Base-by-base conservation (phyloP, 2,797 vertebrate species). In the Echiichthys vipera region DNA sequence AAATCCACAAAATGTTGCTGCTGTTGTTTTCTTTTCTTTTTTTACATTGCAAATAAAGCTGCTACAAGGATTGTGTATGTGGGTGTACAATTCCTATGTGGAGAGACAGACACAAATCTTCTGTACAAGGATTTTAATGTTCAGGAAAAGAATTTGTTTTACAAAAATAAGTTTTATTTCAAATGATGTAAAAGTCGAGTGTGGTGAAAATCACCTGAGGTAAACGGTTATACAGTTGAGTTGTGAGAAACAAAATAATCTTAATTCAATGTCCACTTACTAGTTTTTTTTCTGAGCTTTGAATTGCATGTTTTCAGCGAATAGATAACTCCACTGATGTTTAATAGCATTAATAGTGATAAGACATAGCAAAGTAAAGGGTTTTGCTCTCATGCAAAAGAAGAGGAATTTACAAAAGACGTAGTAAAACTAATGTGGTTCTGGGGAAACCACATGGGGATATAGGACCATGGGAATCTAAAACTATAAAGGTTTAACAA, bases 41-140 rank as follows among this genome's bases (percentile, higher is more conserved):
- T n/a, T n/a, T n/a, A n/a, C 59, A 50, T 39, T 45, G 43, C n/a
- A 53, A 70, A 65, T 77, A 77, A 65, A 77, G 25, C 2, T 51
- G 17, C 14, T 45, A 18, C 13, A 20, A 17, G 14, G n/a, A 11
- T 7, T 62, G 30, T 24, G 18, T 46, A 12, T 47, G 11, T 39
- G 24, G 55, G 2, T 0, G 17, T 13, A 34, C 22, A 1, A 5
- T 32, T 24, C 32, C 2, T 59, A 6, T 53, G 5, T 34, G 1
- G 1, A 25, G 25, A 58, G 37, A 49, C 7, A 32, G 30, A 29
- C 0, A 2, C 1, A 2, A 58, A 46, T 37, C 25, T 18, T 29
- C 3, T 73, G 29, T 32, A 25, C 27, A 54, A 3, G 3, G 2
- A 39, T 49, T 57, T 61, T 58, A 77, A 50, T 55, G 11, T 10